phyloP scores from a whole-genome alignment of 1,140 invertebrate genomes.

The Drosophila setifemur region DNA sequence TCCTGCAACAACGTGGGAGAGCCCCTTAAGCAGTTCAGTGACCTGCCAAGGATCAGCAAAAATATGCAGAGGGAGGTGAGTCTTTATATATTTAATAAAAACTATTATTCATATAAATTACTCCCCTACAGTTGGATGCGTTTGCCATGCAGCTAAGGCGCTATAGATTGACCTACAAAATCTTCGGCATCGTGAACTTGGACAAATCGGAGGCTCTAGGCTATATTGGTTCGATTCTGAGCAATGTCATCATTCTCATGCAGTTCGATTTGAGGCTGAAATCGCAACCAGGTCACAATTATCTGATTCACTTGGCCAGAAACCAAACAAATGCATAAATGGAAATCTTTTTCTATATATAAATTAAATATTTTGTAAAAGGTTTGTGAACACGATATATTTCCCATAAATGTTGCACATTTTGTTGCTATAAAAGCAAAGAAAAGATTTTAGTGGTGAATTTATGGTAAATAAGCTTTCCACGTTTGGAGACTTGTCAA shows the following conservation, averaged over 20 bases:
- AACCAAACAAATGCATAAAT: neutral
- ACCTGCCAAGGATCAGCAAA: slow-evolving; percentile 2
- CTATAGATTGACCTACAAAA: slow-evolving; percentile 41
- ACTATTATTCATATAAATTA: neutral
- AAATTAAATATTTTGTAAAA: too few species aligned
- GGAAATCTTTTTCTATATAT: neutral
- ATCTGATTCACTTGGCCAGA: neutral
- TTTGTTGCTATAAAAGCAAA: too few species aligned
- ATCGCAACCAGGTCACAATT: neutral
- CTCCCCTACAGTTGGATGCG: slow-evolving; percentile 32
- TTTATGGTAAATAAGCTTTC: neutral
- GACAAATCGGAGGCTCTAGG: slow-evolving; percentile 42
- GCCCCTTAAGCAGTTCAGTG: slow-evolving; percentile 30
- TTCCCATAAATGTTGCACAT: too few species aligned
- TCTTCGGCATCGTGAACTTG: slow-evolving; percentile 39
- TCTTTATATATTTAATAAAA: neutral
- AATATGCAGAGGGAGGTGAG: slow-evolving; percentile 34
- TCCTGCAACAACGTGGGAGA: slow-evolving; percentile 42
- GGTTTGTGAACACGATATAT: too few species aligned
- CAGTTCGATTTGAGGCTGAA: slow-evolving; percentile 53
- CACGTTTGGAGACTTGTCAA: neutral
- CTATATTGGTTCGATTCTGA: slow-evolving; percentile 40
- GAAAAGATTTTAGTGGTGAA: too few species aligned
- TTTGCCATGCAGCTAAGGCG: slow-evolving; percentile 25
- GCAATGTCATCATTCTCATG: slow-evolving; percentile 57